These are phyloP conservation scores for Notechis scutatus DNA, from an alignment of 2,113 vertebrate genomes.

Conservation along the genomic window DNA sequence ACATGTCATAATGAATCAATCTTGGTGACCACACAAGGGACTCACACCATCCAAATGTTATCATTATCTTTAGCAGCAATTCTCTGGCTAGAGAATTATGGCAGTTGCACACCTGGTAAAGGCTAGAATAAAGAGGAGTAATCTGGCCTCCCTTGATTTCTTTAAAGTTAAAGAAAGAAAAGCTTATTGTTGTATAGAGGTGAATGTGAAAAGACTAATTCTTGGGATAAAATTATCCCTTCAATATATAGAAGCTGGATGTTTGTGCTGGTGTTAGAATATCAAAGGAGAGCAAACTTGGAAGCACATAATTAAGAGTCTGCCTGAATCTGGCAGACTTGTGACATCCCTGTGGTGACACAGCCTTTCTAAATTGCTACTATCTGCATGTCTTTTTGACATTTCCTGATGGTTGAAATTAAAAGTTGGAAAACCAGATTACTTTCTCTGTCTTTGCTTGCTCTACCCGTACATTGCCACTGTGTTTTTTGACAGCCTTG, in stretches of 20 bases:
- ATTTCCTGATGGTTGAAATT: slow-evolving; percentile 36
- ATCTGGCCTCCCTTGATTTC: not conserved
- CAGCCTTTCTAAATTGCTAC: slow-evolving; percentile 33
- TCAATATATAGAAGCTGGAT: not conserved
- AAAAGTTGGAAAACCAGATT: slow-evolving; percentile 21
- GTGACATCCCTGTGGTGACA: not conserved
- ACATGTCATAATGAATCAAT: not conserved
- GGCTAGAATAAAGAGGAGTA: not conserved
- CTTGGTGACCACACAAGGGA: not conserved
- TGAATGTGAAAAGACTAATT: not conserved
- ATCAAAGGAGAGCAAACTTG: slow-evolving; percentile 11
- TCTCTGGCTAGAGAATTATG: not conserved
- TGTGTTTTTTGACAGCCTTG: not conserved
- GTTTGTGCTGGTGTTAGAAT: not conserved
- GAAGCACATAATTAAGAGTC: slow-evolving; percentile 5
- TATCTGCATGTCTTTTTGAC: slow-evolving; percentile 43
- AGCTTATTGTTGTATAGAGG: not conserved
- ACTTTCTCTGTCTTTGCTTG: not conserved
- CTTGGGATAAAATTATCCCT: not conserved
- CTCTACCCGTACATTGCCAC: not conserved
- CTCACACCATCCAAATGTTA: not conserved
- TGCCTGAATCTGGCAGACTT: slow-evolving; percentile 7
- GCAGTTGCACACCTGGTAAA: not conserved
- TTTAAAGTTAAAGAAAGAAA: not conserved
- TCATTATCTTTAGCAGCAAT: not conserved